A percentile compares a stretch with the other conserved stretches of the same genome.
Conservation (phyloP, 2,888 invertebrate species). For the Thelaira solivaga region DNA sequence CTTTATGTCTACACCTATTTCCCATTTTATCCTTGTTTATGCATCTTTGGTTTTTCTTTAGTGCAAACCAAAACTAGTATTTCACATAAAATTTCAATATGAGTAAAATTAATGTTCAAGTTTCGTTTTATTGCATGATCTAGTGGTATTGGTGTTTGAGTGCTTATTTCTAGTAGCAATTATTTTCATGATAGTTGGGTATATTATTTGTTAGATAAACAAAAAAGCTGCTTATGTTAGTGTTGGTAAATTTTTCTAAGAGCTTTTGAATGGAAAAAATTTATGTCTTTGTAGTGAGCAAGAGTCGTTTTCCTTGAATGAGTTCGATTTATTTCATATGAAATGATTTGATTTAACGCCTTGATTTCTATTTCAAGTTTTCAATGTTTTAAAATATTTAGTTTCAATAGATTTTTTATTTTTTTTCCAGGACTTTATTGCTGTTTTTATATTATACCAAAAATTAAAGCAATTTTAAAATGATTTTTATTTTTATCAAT, state of each 20-base stretch:
- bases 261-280: neutral
- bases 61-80: constrained; percentile 60
- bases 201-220: constrained; percentile 4
- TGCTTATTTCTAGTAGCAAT: neutral
- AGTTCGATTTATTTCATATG: neutral
- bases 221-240: constrained; percentile 9
- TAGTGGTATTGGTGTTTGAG: neutral
- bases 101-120: constrained; percentile 40
- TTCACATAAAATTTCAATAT: constrained; percentile 49
- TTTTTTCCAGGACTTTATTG: too few relatives aligned
- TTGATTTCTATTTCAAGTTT: neutral
- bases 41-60: constrained; percentile 29
- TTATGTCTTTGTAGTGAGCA: too few relatives aligned
- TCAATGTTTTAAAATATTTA: neutral
- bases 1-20: constrained; percentile 37
- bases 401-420: too few relatives aligned
- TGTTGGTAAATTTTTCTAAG: neutral
- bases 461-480: too few relatives aligned
- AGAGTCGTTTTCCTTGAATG: too few relatives aligned
- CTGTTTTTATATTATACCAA: too few relatives aligned
- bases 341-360: neutral
- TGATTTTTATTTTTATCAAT: too few relatives aligned
- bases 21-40: constrained; percentile 53
- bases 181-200: neutral
- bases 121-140: constrained; percentile 27